These are phyloP conservation scores for Donacobius atricapilla DNA, from an alignment of 2,113 vertebrate genomes.

Conservation along the genomic window DNA sequence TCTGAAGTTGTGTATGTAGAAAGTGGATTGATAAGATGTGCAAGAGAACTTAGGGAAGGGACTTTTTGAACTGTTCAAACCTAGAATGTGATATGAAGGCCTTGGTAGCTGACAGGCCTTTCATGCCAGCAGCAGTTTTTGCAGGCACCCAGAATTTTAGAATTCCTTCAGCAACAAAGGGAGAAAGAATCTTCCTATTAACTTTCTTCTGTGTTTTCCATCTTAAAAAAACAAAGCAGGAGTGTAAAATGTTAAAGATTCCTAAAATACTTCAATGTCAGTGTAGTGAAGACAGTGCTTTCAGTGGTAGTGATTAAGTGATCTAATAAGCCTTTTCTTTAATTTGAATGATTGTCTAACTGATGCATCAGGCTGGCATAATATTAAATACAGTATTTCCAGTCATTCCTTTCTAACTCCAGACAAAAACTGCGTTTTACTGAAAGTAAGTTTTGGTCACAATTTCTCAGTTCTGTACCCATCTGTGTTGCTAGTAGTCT, in stretches of 20 bases:
- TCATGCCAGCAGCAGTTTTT: not conserved
- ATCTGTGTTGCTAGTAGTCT: not conserved
- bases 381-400: not conserved
- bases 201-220: not conserved
- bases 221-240: not conserved
- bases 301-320: not conserved
- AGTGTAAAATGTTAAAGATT: not conserved
- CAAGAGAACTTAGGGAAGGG: not conserved
- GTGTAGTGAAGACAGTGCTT: not conserved
- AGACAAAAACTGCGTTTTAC: not conserved
- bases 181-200: not conserved
- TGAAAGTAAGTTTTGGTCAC: not conserved
- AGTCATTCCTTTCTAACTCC: not conserved
- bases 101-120: not conserved
- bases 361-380: not conserved
- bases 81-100: not conserved
- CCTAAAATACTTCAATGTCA: not conserved
- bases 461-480: not conserved
- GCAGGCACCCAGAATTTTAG: not conserved
- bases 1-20: not conserved
- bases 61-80: not conserved
- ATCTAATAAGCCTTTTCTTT: not conserved
- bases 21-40: not conserved
- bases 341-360: not conserved
- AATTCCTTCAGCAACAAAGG: not conserved